phyloP scores from a whole-genome alignment of 2,888 invertebrate species.

The Macaria liturata region DNA sequence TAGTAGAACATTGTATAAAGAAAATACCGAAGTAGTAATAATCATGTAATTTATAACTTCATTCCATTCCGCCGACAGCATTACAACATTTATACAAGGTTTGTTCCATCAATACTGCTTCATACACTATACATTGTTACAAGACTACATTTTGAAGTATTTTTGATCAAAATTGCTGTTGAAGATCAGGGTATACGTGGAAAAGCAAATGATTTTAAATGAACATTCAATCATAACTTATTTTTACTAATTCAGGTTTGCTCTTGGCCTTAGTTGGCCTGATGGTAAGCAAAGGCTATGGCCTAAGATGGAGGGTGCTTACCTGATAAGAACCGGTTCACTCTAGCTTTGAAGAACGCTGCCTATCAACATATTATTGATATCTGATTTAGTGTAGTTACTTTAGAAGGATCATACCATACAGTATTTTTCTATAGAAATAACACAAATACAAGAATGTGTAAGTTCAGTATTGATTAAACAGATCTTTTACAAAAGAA shows the following conservation, averaged over 20 bases:
- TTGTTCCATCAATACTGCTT: slow-evolving; percentile 22
- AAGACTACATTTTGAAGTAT: too few species aligned
- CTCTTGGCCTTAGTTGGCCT: too few species aligned
- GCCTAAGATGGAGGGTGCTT: too few species aligned
- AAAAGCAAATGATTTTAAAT: not conserved
- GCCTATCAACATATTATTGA: too few species aligned
- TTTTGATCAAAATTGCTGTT: not conserved
- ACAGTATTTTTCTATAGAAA: too few species aligned
- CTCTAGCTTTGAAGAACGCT: too few species aligned
- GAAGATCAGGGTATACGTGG: not conserved
- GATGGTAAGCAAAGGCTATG: too few species aligned
- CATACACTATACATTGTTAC: too few species aligned
- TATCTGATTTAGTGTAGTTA: too few species aligned
- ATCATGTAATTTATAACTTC: slow-evolving; percentile 56
- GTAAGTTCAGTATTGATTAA: slow-evolving; percentile 16
- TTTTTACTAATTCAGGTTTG: not conserved
- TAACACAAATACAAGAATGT: too few species aligned
- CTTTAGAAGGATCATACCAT: too few species aligned
- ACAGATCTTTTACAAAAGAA: slow-evolving; percentile 24
- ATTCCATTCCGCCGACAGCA: slow-evolving; percentile 33
- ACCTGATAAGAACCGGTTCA: too few species aligned
- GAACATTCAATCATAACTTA: not conserved
- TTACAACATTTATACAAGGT: slow-evolving; percentile 23
- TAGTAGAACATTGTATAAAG: slow-evolving; percentile 26
- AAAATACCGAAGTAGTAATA: slow-evolving; percentile 53